Conservation (phyloP, 2,888 invertebrate species). For the Exephanes ischioxanthus region DNA sequence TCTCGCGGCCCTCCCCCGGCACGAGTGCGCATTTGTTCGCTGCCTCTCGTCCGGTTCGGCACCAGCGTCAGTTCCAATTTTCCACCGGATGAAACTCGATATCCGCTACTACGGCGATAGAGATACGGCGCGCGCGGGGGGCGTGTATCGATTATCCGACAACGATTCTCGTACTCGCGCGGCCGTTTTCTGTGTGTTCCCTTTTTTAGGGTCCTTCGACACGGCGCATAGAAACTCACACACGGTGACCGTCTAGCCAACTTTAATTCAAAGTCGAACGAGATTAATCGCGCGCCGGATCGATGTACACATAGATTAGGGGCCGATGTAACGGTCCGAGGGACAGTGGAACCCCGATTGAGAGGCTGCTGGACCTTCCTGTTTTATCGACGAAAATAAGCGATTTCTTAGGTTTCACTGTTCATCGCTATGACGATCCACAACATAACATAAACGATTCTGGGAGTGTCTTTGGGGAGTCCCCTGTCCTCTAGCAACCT, state of each 20-base stretch:
- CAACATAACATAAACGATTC: no score
- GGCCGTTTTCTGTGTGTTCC: not conserved
- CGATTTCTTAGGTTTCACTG: no score
- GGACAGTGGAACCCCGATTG: no score
- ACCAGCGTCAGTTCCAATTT: conserved; percentile 57
- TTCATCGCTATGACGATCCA: no score
- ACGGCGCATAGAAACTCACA: no score
- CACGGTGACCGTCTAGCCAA: not conserved
- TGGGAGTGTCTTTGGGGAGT: no score
- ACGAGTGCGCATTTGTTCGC: conserved; percentile 15
- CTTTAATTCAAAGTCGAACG: conserved; percentile 33
- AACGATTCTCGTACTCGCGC: conserved; percentile 22
- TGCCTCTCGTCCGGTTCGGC: conserved; percentile 36
- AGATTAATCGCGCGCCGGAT: not conserved
- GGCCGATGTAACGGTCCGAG: not conserved
- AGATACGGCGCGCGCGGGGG: conserved; percentile 22
- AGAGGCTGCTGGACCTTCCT: no score
- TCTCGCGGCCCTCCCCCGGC: not conserved
- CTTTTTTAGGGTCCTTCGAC: not conserved
- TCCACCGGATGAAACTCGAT: conserved; percentile 59
- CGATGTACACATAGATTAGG: not conserved
- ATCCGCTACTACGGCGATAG: conserved; percentile 36
- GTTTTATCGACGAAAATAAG: no score
- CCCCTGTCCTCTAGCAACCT: no score
- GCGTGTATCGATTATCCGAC: conserved; percentile 58